Conservation (phyloP, 2,113 vertebrate species). For the Bostrychus sinensis region DNA sequence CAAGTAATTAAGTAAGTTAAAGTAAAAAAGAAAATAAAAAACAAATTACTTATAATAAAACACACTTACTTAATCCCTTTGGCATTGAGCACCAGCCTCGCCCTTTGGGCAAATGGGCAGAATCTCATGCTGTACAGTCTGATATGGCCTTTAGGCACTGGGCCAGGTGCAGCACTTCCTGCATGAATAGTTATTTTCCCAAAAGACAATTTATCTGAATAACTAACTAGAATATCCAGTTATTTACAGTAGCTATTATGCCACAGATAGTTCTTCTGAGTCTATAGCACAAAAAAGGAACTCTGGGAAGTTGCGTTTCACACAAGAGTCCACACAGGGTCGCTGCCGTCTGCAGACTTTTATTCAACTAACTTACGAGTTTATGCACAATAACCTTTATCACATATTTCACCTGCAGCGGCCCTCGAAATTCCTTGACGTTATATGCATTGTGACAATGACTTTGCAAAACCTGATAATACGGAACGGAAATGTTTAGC, state of each 20-base stretch:
- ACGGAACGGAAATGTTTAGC: too few relatives aligned
- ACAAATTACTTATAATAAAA: slow-evolving; percentile 6
- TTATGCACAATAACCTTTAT: too few relatives aligned
- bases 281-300: too few relatives aligned
- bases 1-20: not conserved
- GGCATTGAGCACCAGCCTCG: slow-evolving; percentile 84
- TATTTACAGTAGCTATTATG: not conserved
- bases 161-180: slow-evolving; percentile 85
- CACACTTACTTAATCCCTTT: slow-evolving; percentile 90
- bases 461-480: slow-evolving; percentile 9
- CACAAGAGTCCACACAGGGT: too few relatives aligned
- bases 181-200: not conserved
- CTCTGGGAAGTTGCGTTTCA: too few relatives aligned
- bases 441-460: slow-evolving; percentile 9
- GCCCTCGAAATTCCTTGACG: too few relatives aligned
- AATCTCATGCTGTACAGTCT: slow-evolving; percentile 94
- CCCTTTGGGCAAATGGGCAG: slow-evolving; percentile 88
- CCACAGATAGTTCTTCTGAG: too few relatives aligned
- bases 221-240: not conserved
- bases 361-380: too few relatives aligned
- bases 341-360: too few relatives aligned
- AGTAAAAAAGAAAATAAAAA: not conserved
- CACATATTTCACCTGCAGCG: too few relatives aligned
- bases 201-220: too few relatives aligned
- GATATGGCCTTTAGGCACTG: slow-evolving; percentile 80